Evolutionary conservation across 1,140 invertebrate species (phyloP), one percentile per base, ranked within the genome.

Genomic region (Atopsyche davidsoni): DNA sequence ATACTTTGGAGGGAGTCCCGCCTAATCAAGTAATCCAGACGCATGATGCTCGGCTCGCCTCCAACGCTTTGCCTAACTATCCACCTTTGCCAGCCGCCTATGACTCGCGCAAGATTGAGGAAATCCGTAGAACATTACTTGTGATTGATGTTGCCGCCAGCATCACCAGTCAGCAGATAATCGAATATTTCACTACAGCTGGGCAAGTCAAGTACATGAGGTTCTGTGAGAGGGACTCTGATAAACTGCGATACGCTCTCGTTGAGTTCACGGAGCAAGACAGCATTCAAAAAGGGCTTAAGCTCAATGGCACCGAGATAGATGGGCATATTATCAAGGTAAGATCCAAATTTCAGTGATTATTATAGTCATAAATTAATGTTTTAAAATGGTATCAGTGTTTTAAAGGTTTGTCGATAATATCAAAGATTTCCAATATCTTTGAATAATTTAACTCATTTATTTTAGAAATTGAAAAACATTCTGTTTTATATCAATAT

Each of bases 131-230:
- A 42, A 97, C 94, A 0, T 75, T 94, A 3, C 79, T 93, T 31
- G 76, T 93, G 1, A 77, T 85, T 31, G 90, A 92, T 58, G 77
- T 94, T 35, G 77, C 88, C 52, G 69, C 78, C 21, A 77, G 76
- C 46, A 79, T 83, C 53, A 80, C 81, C 0, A 72, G 86, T 4
- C 84, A 90, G 25, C 83, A 92, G 46, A 62, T 93, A 1, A 79
- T 96, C 61, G 86, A 90, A 46, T 91, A 92, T 67, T 96, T 97
- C 64, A 73, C 79, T 46, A 69, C 78, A 38, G 88, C 86, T 41
- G 90, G 93, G 13, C 94, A 98, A 74, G 89, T 99, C 0, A 98
- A 98, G 68, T 99, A 98, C 72, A 75, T 95, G 9, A 76, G 96
- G 16, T 87, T 96, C 69, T 93, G 92, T 64, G 87, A 87, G 4